Percentiles rank a stretch among this genome's conserved stretches.
Evolutionary conservation across 2,113 vertebrate genomes (phyloP).

Genomic region (Ibidorhyncha struthersii): DNA sequence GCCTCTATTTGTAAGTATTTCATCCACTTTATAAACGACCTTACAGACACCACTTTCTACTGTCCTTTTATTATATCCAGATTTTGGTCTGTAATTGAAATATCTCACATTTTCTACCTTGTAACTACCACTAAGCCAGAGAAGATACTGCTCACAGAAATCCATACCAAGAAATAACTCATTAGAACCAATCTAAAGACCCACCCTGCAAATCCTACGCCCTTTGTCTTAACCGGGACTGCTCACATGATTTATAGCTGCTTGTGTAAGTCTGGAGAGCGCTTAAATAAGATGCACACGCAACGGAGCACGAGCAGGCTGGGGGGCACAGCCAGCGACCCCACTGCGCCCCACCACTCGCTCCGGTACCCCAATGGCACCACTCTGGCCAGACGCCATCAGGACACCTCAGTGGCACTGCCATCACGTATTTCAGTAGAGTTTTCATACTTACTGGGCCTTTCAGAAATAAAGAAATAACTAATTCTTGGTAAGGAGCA

Average conservation of each 20-base stretch:
- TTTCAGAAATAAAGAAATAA: not conserved
- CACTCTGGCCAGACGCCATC: too few relatives aligned
- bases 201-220: not conserved
- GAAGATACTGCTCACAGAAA: not conserved
- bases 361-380: not conserved
- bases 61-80: too few relatives aligned
- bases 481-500: not conserved
- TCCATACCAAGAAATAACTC: not conserved
- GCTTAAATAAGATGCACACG: not conserved
- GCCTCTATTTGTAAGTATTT: not conserved
- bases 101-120: not conserved
- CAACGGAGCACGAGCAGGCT: not conserved
- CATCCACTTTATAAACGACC: not conserved
- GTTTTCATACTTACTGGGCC: not conserved
- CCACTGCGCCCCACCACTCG: not conserved
- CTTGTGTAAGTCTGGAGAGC: too few relatives aligned
- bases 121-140: not conserved
- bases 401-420: not conserved
- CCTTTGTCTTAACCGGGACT: not conserved
- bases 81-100: not conserved
- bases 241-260: not conserved
- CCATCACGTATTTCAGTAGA: not conserved
- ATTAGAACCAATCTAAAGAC: not conserved
- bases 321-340: fast-evolving
- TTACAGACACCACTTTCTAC: not conserved